These are phyloP conservation scores for Trachythela sp. DNA, from an alignment of 64 coral and sea anemone species.

Conservation along the genomic window DNA sequence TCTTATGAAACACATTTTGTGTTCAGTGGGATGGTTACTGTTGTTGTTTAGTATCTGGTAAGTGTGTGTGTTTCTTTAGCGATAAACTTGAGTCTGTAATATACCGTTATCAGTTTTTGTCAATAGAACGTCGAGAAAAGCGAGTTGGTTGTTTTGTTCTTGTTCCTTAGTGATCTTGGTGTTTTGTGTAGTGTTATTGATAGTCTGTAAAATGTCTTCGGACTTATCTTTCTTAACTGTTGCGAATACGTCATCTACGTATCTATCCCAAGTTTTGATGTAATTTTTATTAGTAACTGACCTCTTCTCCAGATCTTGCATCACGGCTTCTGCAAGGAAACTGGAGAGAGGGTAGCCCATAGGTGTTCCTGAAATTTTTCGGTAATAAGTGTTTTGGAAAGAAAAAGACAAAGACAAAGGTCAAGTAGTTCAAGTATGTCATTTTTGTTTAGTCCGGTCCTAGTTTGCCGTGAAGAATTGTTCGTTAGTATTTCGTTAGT, in stretches of 20 bases:
- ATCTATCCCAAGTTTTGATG: too few species aligned
- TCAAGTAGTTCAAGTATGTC: not conserved
- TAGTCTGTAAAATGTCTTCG: not conserved
- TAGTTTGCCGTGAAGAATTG: not conserved
- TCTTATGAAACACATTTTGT: too few species aligned
- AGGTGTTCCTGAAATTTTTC: not conserved
- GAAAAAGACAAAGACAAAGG: not conserved
- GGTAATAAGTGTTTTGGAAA: not conserved
- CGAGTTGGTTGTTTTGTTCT: not conserved
- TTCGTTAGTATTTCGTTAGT: not conserved
- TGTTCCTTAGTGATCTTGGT: not conserved
- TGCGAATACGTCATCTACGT: too few species aligned
- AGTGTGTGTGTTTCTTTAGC: too few species aligned
- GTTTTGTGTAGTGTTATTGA: not conserved
- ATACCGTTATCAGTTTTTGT: not conserved
- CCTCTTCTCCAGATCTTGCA: not conserved
- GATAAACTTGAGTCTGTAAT: not conserved
- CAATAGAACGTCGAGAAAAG: not conserved
- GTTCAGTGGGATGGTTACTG: too few species aligned
- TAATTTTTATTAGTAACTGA: not conserved
- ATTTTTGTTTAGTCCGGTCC: not conserved
- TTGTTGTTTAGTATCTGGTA: too few species aligned
- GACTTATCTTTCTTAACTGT: not conserved
- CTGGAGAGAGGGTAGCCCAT: not conserved
- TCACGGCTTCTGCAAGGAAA: not conserved